Evolutionary conservation across 1,140 invertebrate species (phyloP).

Genomic region (Microplitis demolitor): DNA sequence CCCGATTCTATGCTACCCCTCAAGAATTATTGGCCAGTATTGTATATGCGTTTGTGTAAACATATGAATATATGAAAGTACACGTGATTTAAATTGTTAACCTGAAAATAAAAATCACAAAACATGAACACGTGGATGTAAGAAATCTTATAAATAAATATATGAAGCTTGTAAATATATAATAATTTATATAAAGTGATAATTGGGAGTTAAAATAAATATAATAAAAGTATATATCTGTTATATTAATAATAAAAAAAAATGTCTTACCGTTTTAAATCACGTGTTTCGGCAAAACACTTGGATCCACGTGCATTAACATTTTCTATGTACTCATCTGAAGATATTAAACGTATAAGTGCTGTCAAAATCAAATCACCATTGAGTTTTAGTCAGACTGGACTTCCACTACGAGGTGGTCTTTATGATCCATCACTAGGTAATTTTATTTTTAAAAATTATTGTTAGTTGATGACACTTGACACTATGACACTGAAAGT

Average conservation of each 20-base stretch:
- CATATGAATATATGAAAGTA: too few species aligned
- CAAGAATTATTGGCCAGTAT: too few species aligned
- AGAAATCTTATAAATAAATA: too few species aligned
- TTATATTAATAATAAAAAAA: not conserved
- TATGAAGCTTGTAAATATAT: too few species aligned
- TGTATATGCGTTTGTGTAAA: too few species aligned
- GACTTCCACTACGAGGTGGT: slow-evolving; percentile 81
- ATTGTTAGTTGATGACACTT: not conserved
- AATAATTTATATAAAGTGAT: too few species aligned
- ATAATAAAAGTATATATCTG: too few species aligned
- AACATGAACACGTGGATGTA: too few species aligned
- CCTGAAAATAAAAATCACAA: too few species aligned
- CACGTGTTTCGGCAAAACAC: slow-evolving; percentile 39
- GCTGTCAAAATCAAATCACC: slow-evolving; percentile 84
- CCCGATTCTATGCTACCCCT: too few species aligned
- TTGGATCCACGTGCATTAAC: slow-evolving; percentile 63
- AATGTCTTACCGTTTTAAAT: not conserved
- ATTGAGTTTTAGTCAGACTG: slow-evolving; percentile 83
- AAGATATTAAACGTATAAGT: slow-evolving; percentile 88
- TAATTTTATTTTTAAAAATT: not conserved
- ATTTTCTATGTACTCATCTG: slow-evolving; percentile 75
- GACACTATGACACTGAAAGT: not conserved
- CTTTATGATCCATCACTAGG: slow-evolving; percentile 81
- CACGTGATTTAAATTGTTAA: too few species aligned
- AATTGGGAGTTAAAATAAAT: too few species aligned